Base-by-base conservation (phyloP, 2,113 vertebrate species). In the Engraulis encrasicolus region DNA sequence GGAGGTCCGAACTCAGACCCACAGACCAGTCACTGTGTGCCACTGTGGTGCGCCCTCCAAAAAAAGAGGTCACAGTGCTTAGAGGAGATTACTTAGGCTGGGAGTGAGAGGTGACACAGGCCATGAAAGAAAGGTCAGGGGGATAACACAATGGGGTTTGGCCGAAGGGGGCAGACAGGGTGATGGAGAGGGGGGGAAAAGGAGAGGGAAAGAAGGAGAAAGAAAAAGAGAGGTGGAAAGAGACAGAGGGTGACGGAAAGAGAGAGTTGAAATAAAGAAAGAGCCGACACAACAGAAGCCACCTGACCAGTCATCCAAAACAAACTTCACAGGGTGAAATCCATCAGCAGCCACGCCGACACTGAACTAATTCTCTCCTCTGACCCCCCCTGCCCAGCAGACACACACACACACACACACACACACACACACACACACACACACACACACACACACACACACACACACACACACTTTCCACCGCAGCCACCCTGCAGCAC, bases 61-160 rank as follows among this genome's bases (percentile, higher is more conserved):
- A 79, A 48, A 84, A 84, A 80, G 78, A 83, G 71, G 87, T 81
- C 83, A 86, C 3, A 50, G 52, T 66, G 40, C 61, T 86, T 71
- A 38, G 40, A 7, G 82, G 74, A n/a, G n/a, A 87, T 87, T 83
- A 80, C 37, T 85, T 78, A 66, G 85, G 78, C 78, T 71, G 50
- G 50, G 66, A 61, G 84, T 83, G 79, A 83, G 19, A 20, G 37
- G 49, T 36, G 58, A 85, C 50, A 83, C 23, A 11, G 36, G 61
- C 40, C 54, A 83, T 23, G 18, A 78, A 58, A 48, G 79, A 79
- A 84, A 85, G 79, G 71, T 83, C 78, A 80, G 18, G 79, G 19
- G 15, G 9, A 66, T 34, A 83, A 81, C 49, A 78, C 66, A 27
- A n/a, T n/a, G 37, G 34, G 36, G 40, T 7, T 17, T 14, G n/a